Conservation (phyloP, 1,140 invertebrate genomes). For the Oncopeltus fasciatus region DNA sequence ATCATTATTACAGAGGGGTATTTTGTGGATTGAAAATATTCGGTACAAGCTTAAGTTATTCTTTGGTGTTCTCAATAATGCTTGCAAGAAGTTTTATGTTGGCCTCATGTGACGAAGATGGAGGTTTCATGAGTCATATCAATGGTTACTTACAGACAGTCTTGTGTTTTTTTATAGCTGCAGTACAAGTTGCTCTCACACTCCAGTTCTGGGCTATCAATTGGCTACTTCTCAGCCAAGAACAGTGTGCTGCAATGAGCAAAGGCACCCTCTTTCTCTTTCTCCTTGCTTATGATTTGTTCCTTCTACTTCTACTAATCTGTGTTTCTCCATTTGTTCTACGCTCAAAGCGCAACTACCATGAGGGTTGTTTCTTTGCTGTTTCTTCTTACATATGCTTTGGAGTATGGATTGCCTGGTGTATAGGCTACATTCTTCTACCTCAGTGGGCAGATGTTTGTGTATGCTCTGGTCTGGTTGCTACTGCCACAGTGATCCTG, state of each 20-base stretch:
- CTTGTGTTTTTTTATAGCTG: constrained; percentile 39
- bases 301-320: constrained; percentile 36
- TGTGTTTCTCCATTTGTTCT: constrained; percentile 36
- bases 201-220: constrained; percentile 30
- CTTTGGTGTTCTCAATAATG: constrained; percentile 39
- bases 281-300: constrained; percentile 36
- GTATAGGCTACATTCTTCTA: constrained; percentile 34
- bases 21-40: constrained; percentile 37
- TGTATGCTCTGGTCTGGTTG: constrained; percentile 23
- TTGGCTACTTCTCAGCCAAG: constrained; percentile 26
- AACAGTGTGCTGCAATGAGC: constrained; percentile 23
- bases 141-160: constrained; percentile 41
- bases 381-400: constrained; percentile 33
- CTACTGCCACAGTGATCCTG: constrained; percentile 35
- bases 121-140: constrained; percentile 42
- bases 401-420: constrained; percentile 38
- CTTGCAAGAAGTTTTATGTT: constrained; percentile 40
- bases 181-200: constrained; percentile 35
- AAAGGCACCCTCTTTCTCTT: constrained; percentile 21
- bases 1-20: constrained; percentile 13
- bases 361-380: constrained; percentile 40
- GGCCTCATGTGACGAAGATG: constrained; percentile 37
- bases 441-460: constrained; percentile 21
- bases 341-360: constrained; percentile 40
- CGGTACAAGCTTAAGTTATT: constrained; percentile 36